phyloP scores from a whole-genome alignment of 2,113 vertebrate genomes.

The Brachypodius melanocephalos region DNA sequence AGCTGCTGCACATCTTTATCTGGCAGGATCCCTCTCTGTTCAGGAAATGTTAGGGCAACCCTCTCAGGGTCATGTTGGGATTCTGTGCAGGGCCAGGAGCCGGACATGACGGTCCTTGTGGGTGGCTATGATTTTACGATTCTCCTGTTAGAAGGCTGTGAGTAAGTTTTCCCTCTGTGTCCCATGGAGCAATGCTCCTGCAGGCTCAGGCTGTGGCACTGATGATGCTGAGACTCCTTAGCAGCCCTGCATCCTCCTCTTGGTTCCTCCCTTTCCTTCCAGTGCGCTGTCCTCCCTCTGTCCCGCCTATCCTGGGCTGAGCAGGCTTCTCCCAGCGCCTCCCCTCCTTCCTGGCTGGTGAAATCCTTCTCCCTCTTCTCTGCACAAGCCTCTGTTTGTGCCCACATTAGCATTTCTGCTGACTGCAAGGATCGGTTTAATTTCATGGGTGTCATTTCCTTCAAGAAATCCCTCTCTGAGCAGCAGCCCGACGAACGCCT shows the following conservation, averaged over 20 bases:
- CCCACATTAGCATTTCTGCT: conserved; percentile 80
- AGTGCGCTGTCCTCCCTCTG: not conserved
- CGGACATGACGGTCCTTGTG: not conserved
- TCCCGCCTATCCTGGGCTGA: not conserved
- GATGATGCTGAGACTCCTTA: not conserved
- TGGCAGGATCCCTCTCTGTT: not conserved
- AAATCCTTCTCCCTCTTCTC: not conserved
- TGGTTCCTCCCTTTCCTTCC: not conserved
- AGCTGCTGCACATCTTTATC: not conserved
- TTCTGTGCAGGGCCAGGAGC: not conserved
- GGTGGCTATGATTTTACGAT: not conserved
- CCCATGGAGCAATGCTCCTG: not conserved
- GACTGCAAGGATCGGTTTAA: conserved; percentile 78
- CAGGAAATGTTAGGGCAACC: not conserved
- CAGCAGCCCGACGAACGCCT: conserved; percentile 76
- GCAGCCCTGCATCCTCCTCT: not conserved
- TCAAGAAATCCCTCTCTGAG: conserved; percentile 83
- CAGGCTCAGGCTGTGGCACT: not conserved
- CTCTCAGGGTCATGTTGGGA: not conserved
- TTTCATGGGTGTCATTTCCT: conserved; percentile 86
- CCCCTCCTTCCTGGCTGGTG: not conserved
- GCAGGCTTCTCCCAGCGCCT: not conserved
- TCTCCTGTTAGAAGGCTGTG: not conserved
- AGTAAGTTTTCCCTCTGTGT: not conserved
- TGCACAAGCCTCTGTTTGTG: conserved; percentile 19